Evolutionary conservation across 2,797 vertebrate species (phyloP).

Genomic region (Oreochromis mossambicus): DNA sequence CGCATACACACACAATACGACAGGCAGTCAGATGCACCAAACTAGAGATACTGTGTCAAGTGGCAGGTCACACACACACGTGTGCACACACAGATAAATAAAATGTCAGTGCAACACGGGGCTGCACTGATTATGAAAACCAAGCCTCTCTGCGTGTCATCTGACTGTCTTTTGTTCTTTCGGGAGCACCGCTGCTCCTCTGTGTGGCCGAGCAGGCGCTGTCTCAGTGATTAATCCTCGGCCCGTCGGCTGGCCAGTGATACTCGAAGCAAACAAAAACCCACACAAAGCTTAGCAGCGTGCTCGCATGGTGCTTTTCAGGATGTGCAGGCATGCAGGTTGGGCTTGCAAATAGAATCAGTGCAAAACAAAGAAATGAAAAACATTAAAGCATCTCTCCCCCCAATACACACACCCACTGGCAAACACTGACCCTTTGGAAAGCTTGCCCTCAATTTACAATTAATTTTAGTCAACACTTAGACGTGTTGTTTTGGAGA

Average conservation of each 20-base stretch:
- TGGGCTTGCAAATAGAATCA: background rate
- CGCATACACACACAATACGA: background rate
- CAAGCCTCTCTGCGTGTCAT: slow-evolving; percentile 8
- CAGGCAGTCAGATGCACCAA: slow-evolving; percentile 6
- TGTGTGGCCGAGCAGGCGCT: background rate
- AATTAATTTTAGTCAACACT: background rate
- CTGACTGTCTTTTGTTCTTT: slow-evolving; percentile 35
- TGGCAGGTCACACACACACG: background rate
- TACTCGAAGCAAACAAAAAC: slow-evolving; percentile 49
- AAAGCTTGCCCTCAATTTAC: background rate
- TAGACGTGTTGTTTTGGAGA: background rate
- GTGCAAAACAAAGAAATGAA: background rate
- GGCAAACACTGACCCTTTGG: background rate
- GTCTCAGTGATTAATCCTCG: slow-evolving; percentile 43
- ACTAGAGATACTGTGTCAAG: background rate
- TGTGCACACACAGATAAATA: slow-evolving; percentile 3
- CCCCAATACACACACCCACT: background rate
- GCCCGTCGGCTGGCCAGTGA: slow-evolving; percentile 47
- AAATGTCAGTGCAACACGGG: slow-evolving; percentile 9
- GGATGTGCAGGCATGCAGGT: slow-evolving; percentile 7
- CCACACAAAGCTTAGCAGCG: slow-evolving; percentile 10
- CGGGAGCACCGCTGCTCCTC: background rate
- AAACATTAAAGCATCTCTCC: background rate
- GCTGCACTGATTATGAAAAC: slow-evolving; percentile 24
- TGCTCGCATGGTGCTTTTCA: background rate